Base-by-base conservation (phyloP, 2,113 vertebrate species). In the Crotalus helleri region DNA sequence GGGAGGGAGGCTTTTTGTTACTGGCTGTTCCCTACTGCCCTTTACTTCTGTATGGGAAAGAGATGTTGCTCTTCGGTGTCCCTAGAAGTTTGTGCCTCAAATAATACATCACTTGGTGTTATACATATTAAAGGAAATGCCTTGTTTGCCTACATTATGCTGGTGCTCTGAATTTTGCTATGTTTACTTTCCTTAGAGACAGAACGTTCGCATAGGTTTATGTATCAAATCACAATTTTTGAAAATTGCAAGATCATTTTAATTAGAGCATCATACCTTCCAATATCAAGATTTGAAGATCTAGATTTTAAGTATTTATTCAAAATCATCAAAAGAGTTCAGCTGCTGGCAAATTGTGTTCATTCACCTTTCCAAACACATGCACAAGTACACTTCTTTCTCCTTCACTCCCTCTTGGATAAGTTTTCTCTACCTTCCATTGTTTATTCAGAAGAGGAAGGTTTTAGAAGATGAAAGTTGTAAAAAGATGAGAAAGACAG, bases 41-140 rank as follows among this genome's bases (percentile, higher is more conserved):
- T 97, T 97, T 97, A 54, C 55, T 61, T 61, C 96, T 97, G 96
- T 97, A 98, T 98, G 98, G 97, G 97, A 97, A 98, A 96, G 96
- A 94, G 96, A 96, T 95, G 95, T 94, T 94, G 96, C 95, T 96
- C 95, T 94, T 95, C 81, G 81, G 93, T 94, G 95, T 94, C 94
- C 61, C 93, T 94, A 93, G 89, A 93, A 96, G 95, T 58, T 91
- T 90, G 58, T 54, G 85, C 24, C 95, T 95, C 93, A 94, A 88
- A 91, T 95, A 95, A 94, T 7, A 0, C 94, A 24, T 95, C 58
- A 90, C 85, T 59, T 94, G 92, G 92, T 89, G 29, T 87, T 85
- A 57, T 6, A 58, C 92, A 24, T 91, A 92, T 91, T 93, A 94
- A 15, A 46, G 24, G 87, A 94, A 94, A 91, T 54, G 8, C 93